Evolutionary conservation across 1,140 invertebrate species (phyloP), one percentile per base, ranked within the genome.

Genomic region (Drosophila kepulauana): DNA sequence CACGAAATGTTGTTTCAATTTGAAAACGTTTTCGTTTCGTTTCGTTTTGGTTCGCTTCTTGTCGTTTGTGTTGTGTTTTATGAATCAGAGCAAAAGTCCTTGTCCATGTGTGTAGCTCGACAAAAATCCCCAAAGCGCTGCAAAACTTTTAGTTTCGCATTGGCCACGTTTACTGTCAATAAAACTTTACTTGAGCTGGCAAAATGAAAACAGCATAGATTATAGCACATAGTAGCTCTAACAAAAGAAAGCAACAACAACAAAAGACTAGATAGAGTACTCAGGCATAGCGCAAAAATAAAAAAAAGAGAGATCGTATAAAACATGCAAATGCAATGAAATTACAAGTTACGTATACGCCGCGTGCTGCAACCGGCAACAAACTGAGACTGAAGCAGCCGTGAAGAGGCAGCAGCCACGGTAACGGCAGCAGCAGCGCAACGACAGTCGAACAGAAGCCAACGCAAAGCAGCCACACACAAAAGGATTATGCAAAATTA

Each of bases 401-500:
- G 7, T 10, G 35, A 8, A 38, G 35, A 38, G 35, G 20, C 20
- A 25, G 49, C 38, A 51, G 49, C 48, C 58, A 45, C 10, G 35
- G 20, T 0, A 25, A 25, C 7, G 15, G 52, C 46, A 49, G 16
- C n/a, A 41, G 57, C 41, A 35, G 35, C 43, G 41, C 20, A 25
- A 25, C 20, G 20, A 38, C 46, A 54, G 52, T 57, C 67, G 67
- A 41, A 35, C 28, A 35, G 58, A 11, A 30, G 30, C 8, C 20
- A 33, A 33, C n/a, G 33, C 28, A 6, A 13, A 33, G 65, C 35
- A n/a, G 57, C 30, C 41, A 51, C 45, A 77, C 56, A 70, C 70
- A 77, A 88, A 89, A 81, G 86, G 85, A 89, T 89, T 89, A 89
- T 90, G 85, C 78, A 81, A 89, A 89, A 90, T 89, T 85, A 89